Conservation (phyloP, 2,797 vertebrate genomes). For the Girardinus metallicus region DNA sequence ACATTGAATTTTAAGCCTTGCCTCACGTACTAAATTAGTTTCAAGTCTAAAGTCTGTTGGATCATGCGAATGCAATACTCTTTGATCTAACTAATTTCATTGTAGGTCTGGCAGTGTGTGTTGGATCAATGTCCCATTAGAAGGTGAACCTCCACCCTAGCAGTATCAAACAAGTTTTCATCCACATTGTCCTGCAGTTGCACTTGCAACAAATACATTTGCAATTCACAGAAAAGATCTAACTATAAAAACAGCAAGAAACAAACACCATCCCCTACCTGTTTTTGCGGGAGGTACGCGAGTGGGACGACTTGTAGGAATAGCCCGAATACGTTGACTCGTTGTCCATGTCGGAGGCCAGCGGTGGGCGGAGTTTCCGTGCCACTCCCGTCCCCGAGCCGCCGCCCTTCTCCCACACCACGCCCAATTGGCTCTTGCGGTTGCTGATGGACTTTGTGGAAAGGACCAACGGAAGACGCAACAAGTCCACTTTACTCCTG, state of each 20-base stretch:
- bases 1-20: not conserved
- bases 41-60: not conserved
- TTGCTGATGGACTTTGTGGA: conserved; percentile 80
- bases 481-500: conserved; percentile 94
- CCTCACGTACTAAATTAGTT: not conserved
- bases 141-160: not conserved
- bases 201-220: too few species aligned
- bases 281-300: conserved; percentile 89
- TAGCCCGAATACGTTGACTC: conserved; percentile 93
- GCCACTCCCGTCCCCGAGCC: conserved; percentile 67
- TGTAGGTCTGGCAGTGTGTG: not conserved
- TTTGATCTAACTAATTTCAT: not conserved
- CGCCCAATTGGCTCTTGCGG: conserved; percentile 86
- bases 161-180: not conserved
- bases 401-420: conserved; percentile 71
- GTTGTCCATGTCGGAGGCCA: conserved; percentile 89
- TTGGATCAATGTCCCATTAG: not conserved
- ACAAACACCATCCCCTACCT: conserved; percentile 74
- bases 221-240: not conserved
- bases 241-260: not conserved
- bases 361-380: conserved; percentile 65
- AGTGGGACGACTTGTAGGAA: conserved; percentile 91
- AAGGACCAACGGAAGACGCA: conserved; percentile 91
- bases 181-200: not conserved
- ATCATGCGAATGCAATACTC: not conserved